Evolutionary conservation across 2,797 vertebrate genomes (phyloP).

Genomic region (Sardinella longiceps): DNA sequence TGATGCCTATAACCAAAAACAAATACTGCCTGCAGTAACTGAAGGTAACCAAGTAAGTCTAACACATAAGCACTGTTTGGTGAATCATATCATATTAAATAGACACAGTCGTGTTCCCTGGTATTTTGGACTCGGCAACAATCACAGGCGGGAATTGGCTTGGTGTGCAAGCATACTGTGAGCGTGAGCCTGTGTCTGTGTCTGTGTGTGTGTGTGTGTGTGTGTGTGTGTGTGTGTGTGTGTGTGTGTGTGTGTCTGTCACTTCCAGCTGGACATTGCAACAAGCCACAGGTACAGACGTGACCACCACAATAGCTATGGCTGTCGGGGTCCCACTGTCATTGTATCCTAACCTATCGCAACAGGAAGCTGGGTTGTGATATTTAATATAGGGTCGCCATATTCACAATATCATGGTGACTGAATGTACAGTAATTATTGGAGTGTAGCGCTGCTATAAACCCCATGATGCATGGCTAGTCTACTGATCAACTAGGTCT

Average conservation of each 20-base stretch:
- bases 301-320: neutral
- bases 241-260: conserved; percentile 52
- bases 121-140: neutral
- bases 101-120: neutral
- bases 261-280: conserved; percentile 71
- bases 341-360: neutral
- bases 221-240: conserved; percentile 47
- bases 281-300: conserved; percentile 58
- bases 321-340: neutral
- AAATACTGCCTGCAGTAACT: neutral
- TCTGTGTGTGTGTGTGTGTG: conserved; percentile 1
- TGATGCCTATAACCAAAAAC: neutral
- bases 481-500: neutral
- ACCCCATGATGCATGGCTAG: neutral
- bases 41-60: neutral
- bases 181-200: neutral
- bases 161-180: neutral
- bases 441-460: neutral
- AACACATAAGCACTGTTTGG: neutral
- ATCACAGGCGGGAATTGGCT: conserved; percentile 8
- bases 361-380: conserved; percentile 1
- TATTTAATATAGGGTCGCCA: neutral
- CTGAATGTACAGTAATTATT: neutral
- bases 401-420: neutral
- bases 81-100: neutral